These are phyloP conservation scores for Formica aserva DNA, from an alignment of 2,888 invertebrate species.

Conservation along the genomic window DNA sequence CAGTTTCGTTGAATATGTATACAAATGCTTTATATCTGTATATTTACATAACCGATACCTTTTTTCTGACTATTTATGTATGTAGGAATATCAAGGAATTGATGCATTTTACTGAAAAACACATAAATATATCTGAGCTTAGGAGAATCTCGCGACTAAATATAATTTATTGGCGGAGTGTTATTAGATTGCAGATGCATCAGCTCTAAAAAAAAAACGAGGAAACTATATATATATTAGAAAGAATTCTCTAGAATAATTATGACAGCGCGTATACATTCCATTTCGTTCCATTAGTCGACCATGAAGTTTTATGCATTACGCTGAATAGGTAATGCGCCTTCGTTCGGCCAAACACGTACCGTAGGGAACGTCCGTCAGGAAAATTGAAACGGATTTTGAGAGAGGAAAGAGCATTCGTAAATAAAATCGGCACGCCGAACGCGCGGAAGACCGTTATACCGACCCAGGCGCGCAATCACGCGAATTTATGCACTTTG, in stretches of 20 bases:
- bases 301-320: conserved; percentile 58
- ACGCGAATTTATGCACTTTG: conserved; percentile 79
- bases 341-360: conserved; percentile 43
- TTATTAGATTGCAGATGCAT: conserved; percentile 24
- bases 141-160: conserved; percentile 1
- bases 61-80: neutral
- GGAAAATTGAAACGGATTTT: conserved; percentile 68
- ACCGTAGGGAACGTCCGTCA: conserved; percentile 57
- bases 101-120: neutral
- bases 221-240: neutral
- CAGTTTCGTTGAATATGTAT: neutral
- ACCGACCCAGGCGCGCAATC: conserved; percentile 69
- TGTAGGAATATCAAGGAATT: neutral
- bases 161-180: conserved; percentile 2
- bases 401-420: conserved; percentile 71
- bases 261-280: conserved; percentile 31
- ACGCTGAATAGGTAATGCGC: conserved; percentile 41
- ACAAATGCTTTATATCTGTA: neutral
- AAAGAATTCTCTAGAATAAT: conserved; percentile 31
- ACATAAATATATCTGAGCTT: neutral
- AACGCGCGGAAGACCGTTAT: conserved; percentile 52
- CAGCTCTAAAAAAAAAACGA: neutral
- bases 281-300: conserved; percentile 67
- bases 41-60: neutral
- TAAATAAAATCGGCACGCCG: conserved; percentile 72